Percentiles rank a stretch among this genome's conserved stretches.
Evolutionary conservation across 1,140 invertebrate species (phyloP).

Genomic region (Eriocheir sinensis): DNA sequence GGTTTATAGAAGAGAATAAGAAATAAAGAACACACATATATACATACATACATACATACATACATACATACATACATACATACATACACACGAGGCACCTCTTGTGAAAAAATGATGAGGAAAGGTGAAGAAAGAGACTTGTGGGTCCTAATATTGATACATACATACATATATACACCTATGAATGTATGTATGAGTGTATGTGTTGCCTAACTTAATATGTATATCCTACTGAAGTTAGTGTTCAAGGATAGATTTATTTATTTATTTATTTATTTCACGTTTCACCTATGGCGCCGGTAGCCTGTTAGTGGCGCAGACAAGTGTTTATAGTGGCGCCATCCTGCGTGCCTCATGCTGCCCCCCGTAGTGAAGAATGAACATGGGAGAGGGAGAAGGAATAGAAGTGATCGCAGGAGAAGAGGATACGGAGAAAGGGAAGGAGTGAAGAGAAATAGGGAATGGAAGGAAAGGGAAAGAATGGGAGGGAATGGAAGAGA

Average conservation of each 20-base stretch:
- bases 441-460: neutral
- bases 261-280: too few relatives aligned
- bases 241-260: too few relatives aligned
- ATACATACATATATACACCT: constrained; percentile 17
- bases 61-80: neutral
- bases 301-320: too few relatives aligned
- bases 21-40: neutral
- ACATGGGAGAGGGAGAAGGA: constrained; percentile 47
- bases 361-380: too few relatives aligned
- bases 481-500: neutral
- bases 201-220: too few relatives aligned
- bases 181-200: constrained; percentile 16
- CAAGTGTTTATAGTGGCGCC: too few relatives aligned
- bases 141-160: neutral
- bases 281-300: too few relatives aligned
- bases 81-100: neutral
- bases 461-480: neutral
- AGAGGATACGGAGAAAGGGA: neutral
- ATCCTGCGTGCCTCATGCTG: too few relatives aligned
- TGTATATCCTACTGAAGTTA: too few relatives aligned
- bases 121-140: too few relatives aligned
- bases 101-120: too few relatives aligned
- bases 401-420: neutral
- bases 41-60: neutral
- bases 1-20: neutral